Evolutionary conservation across 2,113 vertebrate species (phyloP).

Genomic region (Terrapene triunguis): DNA sequence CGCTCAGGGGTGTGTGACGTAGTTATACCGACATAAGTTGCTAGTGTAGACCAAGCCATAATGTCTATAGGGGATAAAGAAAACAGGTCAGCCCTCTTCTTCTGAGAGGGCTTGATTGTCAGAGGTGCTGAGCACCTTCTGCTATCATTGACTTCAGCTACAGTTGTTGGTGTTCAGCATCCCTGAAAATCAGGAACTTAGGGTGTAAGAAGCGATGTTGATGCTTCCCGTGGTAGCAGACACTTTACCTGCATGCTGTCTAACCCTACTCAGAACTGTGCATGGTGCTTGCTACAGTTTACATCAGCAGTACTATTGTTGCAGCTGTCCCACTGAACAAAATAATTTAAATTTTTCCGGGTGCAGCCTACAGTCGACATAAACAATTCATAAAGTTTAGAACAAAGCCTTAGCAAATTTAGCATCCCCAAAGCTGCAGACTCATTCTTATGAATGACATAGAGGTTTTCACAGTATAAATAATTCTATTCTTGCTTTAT

Average conservation of each 20-base stretch:
- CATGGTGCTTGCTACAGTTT: neutral
- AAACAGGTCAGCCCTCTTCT: neutral
- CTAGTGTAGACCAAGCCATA: neutral
- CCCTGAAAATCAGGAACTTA: too few species aligned
- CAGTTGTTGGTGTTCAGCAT: neutral
- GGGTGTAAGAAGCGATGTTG: too few species aligned
- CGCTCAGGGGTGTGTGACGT: too few species aligned
- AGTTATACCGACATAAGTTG: neutral
- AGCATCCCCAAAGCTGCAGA: neutral
- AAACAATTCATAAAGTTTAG: too few species aligned
- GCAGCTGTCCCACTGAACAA: neutral
- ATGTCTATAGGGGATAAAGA: neutral
- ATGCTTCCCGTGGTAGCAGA: neutral
- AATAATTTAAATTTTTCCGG: neutral
- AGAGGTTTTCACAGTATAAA: neutral
- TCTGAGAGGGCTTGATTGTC: neutral
- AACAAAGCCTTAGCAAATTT: conserved; percentile 14
- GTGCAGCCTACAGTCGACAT: neutral
- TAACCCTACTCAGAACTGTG: neutral
- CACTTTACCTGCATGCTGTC: neutral
- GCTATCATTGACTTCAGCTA: neutral
- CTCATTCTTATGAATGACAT: neutral
- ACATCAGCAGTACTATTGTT: neutral
- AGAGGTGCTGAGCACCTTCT: neutral
- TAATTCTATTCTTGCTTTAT: conserved; percentile 1